Conservation (phyloP, 1,140 invertebrate species). For the Drosophila truncata region DNA sequence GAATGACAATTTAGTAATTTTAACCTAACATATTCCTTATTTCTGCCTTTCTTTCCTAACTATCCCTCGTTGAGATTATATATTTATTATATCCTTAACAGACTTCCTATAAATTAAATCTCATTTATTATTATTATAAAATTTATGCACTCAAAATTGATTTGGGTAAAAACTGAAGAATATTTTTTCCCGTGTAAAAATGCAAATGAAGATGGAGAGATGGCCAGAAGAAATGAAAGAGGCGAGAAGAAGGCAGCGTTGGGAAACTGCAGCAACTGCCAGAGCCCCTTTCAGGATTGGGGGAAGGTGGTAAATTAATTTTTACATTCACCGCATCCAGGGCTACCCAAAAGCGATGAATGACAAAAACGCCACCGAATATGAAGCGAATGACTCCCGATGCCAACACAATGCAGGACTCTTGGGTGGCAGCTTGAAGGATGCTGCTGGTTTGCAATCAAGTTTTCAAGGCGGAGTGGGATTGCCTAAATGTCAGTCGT, state of each 20-base stretch:
- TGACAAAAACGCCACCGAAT: slow-evolving; percentile 19
- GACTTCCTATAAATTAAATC: not conserved
- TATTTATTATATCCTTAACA: not conserved
- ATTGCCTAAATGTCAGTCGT: slow-evolving; percentile 32
- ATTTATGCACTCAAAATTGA: not conserved
- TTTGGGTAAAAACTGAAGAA: not conserved
- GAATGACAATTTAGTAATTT: not conserved
- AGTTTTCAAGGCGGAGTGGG: slow-evolving; percentile 1
- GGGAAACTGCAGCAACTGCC: not conserved
- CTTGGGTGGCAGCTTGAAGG: not conserved
- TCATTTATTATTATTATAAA: not conserved
- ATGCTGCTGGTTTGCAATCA: slow-evolving; percentile 30
- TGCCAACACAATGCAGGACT: slow-evolving; percentile 33
- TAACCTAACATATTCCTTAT: not conserved
- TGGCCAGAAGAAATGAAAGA: not conserved
- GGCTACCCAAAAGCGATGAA: slow-evolving; percentile 5
- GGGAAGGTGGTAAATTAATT: slow-evolving; percentile 46
- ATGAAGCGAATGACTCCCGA: slow-evolving; percentile 28
- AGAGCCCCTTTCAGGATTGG: not conserved
- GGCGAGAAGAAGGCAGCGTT: not conserved
- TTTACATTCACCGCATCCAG: slow-evolving; percentile 32
- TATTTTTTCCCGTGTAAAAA: slow-evolving; percentile 14
- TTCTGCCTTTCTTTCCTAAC: not conserved
- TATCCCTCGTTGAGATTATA: not conserved
- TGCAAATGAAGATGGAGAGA: slow-evolving; percentile 25